A percentile compares a stretch with the other conserved stretches of the same genome.
phyloP scores from a whole-genome alignment of 2,888 invertebrate genomes.

The Trissolcus brochymenae region DNA sequence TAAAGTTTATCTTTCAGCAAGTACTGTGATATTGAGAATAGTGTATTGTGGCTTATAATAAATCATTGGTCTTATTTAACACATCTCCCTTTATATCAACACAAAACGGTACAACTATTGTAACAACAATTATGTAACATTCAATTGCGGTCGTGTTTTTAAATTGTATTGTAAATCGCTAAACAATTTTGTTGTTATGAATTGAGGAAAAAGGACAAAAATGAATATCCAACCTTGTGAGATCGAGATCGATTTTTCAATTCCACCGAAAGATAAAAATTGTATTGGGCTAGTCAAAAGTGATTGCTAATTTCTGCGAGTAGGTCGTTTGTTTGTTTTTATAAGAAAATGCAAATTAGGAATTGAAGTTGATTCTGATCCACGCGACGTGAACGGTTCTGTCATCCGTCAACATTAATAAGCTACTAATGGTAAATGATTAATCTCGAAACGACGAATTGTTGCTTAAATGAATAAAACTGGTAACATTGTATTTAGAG shows the following conservation, averaged over 20 bases:
- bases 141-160: neutral
- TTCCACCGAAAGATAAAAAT: too few species aligned
- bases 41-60: conserved; percentile 72
- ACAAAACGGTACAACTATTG: conserved; percentile 66
- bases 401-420: too few species aligned
- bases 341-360: too few species aligned
- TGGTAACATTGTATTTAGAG: conserved; percentile 12
- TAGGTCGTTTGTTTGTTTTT: too few species aligned
- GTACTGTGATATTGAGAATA: conserved; percentile 77
- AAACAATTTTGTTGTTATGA: too few species aligned
- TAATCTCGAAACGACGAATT: conserved; percentile 22
- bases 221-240: too few species aligned
- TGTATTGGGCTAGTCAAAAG: conserved; percentile 40
- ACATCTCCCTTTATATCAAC: conserved; percentile 66
- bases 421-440: too few species aligned
- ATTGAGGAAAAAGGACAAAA: too few species aligned
- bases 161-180: too few species aligned
- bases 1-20: conserved; percentile 70
- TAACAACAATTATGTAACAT: conserved; percentile 23
- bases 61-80: conserved; percentile 70
- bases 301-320: conserved; percentile 3
- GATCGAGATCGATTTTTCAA: too few species aligned
- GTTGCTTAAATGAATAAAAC: conserved; percentile 40
- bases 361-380: too few species aligned
- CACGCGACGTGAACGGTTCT: too few species aligned